A percentile compares a stretch with the other conserved stretches of the same genome.
Evolutionary conservation across 2,888 invertebrate genomes (phyloP).

Genomic region (Metacarcinus magister): DNA sequence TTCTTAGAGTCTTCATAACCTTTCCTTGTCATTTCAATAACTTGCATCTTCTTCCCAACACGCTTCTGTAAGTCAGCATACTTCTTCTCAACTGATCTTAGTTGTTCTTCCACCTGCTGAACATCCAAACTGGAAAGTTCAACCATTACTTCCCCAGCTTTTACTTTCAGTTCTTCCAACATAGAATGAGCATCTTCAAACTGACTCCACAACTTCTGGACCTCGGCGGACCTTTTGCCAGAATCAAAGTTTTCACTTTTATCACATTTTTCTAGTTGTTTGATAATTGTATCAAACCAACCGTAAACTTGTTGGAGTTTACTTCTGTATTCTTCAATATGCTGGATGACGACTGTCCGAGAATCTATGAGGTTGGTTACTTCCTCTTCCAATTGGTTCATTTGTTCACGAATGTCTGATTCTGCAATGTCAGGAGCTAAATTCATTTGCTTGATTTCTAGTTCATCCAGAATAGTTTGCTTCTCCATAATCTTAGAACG

Average conservation of each 20-base stretch:
- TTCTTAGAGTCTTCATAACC: conserved; percentile 92
- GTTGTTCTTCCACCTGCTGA: conserved; percentile 94
- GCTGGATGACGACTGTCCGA: conserved; percentile 78
- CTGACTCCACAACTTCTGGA: conserved; percentile 90
- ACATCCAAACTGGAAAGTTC: conserved; percentile 90
- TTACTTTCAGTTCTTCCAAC: conserved; percentile 88
- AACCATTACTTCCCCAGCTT: conserved; percentile 83
- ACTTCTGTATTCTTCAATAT: conserved; percentile 89
- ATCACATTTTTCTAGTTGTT: conserved; percentile 92
- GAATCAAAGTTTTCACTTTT: conserved; percentile 93
- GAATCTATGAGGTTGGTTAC: conserved; percentile 81
- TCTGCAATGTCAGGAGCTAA: conserved; percentile 82
- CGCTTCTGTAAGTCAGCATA: conserved; percentile 93
- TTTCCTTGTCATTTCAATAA: conserved; percentile 92
- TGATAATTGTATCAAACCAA: conserved; percentile 92
- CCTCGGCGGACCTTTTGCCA: conserved; percentile 90
- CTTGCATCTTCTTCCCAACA: conserved; percentile 92
- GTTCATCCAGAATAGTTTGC: conserved; percentile 88
- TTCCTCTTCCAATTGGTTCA: conserved; percentile 82
- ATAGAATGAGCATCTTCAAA: conserved; percentile 90
- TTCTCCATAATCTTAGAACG: conserved; percentile 91
- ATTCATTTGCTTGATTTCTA: conserved; percentile 83
- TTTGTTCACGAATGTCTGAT: conserved; percentile 82
- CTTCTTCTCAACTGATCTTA: conserved; percentile 92
- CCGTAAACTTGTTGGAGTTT: conserved; percentile 90